These are phyloP conservation scores for Tychaedon coryphoeus DNA, from an alignment of 2,113 vertebrate species.

Conservation along the genomic window DNA sequence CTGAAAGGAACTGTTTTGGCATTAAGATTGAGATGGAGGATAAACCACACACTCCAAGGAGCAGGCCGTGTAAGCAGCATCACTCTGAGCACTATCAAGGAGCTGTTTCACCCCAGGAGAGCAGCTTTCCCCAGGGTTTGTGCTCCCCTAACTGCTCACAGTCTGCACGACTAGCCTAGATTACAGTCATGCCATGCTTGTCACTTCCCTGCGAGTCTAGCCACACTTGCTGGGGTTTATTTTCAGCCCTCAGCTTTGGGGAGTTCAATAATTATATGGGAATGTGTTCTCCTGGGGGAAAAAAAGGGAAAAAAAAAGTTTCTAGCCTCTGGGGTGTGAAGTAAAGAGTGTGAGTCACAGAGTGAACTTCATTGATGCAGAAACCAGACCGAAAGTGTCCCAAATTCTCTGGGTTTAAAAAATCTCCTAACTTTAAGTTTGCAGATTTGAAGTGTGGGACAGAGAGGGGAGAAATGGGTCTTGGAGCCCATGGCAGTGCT, in stretches of 20 bases:
- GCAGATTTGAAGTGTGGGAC: not conserved
- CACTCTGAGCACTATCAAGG: not conserved
- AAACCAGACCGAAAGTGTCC: slow-evolving; percentile 42
- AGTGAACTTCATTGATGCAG: slow-evolving; percentile 52
- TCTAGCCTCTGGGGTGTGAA: slow-evolving; percentile 55
- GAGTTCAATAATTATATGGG: slow-evolving; percentile 49
- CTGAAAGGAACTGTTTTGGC: not conserved
- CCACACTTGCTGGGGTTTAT: slow-evolving; percentile 47
- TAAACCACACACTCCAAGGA: not conserved
- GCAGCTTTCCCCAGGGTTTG: not conserved
- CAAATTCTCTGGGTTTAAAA: slow-evolving; percentile 6
- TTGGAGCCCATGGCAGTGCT: not conserved
- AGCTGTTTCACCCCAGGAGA: not conserved
- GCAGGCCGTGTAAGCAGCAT: not conserved
- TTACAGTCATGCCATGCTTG: slow-evolving; percentile 33
- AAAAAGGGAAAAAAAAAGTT: not conserved
- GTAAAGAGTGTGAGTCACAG: slow-evolving; percentile 56
- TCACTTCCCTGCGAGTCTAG: slow-evolving; percentile 45
- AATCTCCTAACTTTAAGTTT: not conserved
- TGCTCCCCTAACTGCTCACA: not conserved
- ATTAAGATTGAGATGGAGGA: not conserved
- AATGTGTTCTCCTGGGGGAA: not conserved
- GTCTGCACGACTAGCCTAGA: not conserved
- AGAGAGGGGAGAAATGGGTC: not conserved
- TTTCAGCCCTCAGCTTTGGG: slow-evolving; percentile 41